Evolutionary conservation across 2,797 vertebrate genomes (phyloP).

Genomic region (Sternotherus odoratus): DNA sequence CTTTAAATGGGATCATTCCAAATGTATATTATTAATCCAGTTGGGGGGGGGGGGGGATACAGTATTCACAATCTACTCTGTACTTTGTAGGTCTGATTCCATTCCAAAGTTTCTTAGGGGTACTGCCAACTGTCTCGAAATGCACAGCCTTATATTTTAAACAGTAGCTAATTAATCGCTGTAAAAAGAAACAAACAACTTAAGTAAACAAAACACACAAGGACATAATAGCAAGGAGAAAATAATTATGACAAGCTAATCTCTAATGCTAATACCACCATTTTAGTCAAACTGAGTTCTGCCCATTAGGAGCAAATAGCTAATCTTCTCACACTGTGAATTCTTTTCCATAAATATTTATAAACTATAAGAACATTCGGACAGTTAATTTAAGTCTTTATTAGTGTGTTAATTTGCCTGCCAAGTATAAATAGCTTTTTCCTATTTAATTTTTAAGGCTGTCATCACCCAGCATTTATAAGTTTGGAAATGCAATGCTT

Average conservation of each 20-base stretch:
- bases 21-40: background rate
- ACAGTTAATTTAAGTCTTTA: conserved; percentile 23
- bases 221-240: background rate
- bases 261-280: background rate
- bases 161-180: background rate
- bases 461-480: background rate
- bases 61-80: background rate
- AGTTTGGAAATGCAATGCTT: background rate
- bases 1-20: background rate
- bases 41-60: background rate
- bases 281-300: background rate
- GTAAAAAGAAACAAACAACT: background rate
- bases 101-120: background rate
- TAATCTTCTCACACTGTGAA: background rate
- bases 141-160: background rate
- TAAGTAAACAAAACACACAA: background rate
- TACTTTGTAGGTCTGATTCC: background rate
- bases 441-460: background rate
- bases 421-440: background rate
- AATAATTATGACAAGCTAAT: rapidly evolving
- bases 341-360: conserved; percentile 31
- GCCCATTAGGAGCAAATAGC: background rate
- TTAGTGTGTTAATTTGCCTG: background rate
- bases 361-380: background rate
- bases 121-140: background rate